phyloP scores from a whole-genome alignment of 2,797 vertebrate species.

The Simalia tracyae region DNA sequence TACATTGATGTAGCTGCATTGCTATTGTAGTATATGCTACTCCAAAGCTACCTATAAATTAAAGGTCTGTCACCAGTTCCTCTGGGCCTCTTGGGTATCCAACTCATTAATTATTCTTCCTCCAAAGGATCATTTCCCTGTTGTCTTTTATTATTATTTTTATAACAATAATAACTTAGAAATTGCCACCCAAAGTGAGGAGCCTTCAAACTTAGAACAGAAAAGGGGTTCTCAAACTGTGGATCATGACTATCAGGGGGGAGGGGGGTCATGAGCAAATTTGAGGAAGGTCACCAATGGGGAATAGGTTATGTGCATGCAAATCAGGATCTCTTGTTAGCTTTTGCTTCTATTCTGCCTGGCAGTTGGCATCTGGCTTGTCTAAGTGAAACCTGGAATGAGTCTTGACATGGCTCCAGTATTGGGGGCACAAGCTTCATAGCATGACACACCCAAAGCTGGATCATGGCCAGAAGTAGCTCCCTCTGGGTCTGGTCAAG shows the following conservation, averaged over 20 bases:
- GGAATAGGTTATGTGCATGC: neutral
- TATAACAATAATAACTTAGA: slow-evolving; percentile 57
- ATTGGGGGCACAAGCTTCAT: neutral
- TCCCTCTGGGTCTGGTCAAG: neutral
- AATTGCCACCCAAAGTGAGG: slow-evolving; percentile 42
- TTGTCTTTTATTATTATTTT: slow-evolving; percentile 68
- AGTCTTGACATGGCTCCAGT: neutral
- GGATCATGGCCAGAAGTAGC: neutral
- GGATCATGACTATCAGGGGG: neutral
- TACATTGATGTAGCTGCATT: slow-evolving; percentile 60
- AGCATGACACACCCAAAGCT: neutral
- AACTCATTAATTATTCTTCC: slow-evolving; percentile 69
- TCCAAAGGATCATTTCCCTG: slow-evolving; percentile 66
- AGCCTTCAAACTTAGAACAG: neutral
- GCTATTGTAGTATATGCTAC: slow-evolving; percentile 58
- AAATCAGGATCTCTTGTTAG: neutral
- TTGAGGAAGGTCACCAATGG: neutral
- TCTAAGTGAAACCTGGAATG: neutral
- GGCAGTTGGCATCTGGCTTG: neutral
- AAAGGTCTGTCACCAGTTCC: slow-evolving; percentile 67
- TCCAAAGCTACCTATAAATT: slow-evolving; percentile 61
- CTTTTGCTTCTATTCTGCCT: neutral
- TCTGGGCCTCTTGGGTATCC: slow-evolving; percentile 54
- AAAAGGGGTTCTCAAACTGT: neutral
- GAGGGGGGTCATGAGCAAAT: neutral